Base-by-base conservation (phyloP, 2,888 invertebrate species). In the Adela reaumurella region DNA sequence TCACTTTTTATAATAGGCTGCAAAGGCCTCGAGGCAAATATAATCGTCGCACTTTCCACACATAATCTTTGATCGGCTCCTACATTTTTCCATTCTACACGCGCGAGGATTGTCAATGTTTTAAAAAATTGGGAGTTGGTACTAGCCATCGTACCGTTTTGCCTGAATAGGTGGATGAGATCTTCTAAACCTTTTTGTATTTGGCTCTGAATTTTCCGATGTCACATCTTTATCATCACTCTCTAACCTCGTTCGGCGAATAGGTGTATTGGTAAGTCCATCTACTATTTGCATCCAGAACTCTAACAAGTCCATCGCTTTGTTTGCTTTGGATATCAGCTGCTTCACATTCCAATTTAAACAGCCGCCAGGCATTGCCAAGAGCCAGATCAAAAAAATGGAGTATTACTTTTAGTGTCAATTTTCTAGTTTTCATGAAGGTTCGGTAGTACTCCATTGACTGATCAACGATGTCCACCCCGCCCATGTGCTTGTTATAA, bases 141-240 rank as follows among this genome's bases (percentile, higher is more conserved):
- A 43, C 18, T 48, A 48, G 18, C 48, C 48, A 43, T 48, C 43
- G 24, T 48, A 48, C 18, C 48, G 43, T 41, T 48, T 48, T n/a
- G 48, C 43, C 43, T 43, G 43, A 19, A 20, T 19, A n/a, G 43
- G 43, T 47, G 10, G 47, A 42, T 41, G 35, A 17, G 47, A 41
- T 18, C 47, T 17, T 14, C 19, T 35, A 41, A 47, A 47, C 19
- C 18, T 47, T 41, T 8, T 3, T 11, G 35, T 35, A 35, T 14
- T 35, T 8, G 35, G 35, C 8, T 35, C 11, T 45, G n/a, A 3
- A 45, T 45, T 19, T 45, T 44, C 44, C 17, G 24, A 6, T 4
- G 24, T 8, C 8, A 4, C 35, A 35, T 35, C 35, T 35, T 8
- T 6, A 19, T 19, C 45, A 19, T 45, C 45, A 45, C 45, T 35